phyloP scores from a whole-genome alignment of 1,140 invertebrate genomes.

The Dufourea novaeangliae region DNA sequence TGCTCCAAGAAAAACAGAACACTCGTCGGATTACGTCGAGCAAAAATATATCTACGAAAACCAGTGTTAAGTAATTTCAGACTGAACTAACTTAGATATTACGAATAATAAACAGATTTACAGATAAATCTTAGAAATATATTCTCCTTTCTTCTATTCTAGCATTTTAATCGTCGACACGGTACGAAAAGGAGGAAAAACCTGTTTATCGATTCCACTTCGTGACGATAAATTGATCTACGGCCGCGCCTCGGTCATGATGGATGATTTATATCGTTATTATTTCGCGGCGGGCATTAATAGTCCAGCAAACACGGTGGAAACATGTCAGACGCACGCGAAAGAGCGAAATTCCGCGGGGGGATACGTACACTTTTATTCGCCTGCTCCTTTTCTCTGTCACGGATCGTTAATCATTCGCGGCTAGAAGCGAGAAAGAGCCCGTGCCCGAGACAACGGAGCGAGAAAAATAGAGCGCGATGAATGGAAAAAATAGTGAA shows the following conservation, averaged over 20 bases:
- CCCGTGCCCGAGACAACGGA: constrained; percentile 10
- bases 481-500: constrained; percentile 65
- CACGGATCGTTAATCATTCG: constrained; percentile 77
- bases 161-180: not conserved
- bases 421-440: constrained; percentile 46
- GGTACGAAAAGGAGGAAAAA: not conserved
- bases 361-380: constrained; percentile 60
- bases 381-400: constrained; percentile 66
- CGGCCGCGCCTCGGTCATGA: constrained; percentile 41
- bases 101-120: not conserved
- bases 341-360: constrained; percentile 67
- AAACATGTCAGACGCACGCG: constrained; percentile 75
- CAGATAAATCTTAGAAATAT: not conserved
- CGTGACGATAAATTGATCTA: constrained; percentile 42
- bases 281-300: constrained; percentile 74
- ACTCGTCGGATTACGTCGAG: not conserved
- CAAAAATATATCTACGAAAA: not conserved
- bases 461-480: constrained; percentile 30
- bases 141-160: not conserved
- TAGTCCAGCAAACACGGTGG: constrained; percentile 76
- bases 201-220: constrained; percentile 41
- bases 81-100: not conserved
- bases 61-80: too few species aligned
- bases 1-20: not conserved
- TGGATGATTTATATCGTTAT: constrained; percentile 75